phyloP scores from a whole-genome alignment of 2,113 vertebrate species.

The Psittacula cyanocephala region DNA sequence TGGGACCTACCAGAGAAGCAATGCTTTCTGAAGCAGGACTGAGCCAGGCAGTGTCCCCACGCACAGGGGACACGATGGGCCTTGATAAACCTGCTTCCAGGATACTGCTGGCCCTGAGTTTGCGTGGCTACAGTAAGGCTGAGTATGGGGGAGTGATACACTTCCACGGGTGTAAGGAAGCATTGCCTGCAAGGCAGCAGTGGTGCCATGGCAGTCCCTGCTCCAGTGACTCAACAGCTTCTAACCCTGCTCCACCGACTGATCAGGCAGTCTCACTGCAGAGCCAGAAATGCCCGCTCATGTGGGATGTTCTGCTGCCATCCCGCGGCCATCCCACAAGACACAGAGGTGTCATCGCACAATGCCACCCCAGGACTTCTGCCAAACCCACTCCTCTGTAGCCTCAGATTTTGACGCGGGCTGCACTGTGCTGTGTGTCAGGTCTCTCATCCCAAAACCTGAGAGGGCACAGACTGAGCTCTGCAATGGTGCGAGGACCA shows the following conservation, averaged over 20 bases:
- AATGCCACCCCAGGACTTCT: neutral
- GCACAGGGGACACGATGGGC: accelerated
- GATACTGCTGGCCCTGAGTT: neutral
- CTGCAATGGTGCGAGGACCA: accelerated
- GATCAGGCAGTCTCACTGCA: neutral
- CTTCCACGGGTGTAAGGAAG: neutral
- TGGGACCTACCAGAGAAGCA: neutral
- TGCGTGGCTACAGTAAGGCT: neutral
- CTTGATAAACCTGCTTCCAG: neutral
- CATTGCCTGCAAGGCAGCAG: neutral
- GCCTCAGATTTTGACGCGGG: accelerated
- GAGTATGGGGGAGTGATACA: neutral
- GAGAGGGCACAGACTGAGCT: accelerated
- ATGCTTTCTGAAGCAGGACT: neutral
- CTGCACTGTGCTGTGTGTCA: neutral
- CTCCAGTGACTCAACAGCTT: neutral
- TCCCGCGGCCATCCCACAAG: neutral
- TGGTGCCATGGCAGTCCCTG: neutral
- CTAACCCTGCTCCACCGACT: accelerated
- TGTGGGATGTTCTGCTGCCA: slow-evolving; percentile 43
- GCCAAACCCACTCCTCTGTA: neutral
- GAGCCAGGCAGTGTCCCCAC: neutral
- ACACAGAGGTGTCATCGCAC: neutral
- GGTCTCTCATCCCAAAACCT: neutral
- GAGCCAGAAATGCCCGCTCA: accelerated